phyloP scores from a whole-genome alignment of 2,797 vertebrate genomes.

The Muscicapa striata region DNA sequence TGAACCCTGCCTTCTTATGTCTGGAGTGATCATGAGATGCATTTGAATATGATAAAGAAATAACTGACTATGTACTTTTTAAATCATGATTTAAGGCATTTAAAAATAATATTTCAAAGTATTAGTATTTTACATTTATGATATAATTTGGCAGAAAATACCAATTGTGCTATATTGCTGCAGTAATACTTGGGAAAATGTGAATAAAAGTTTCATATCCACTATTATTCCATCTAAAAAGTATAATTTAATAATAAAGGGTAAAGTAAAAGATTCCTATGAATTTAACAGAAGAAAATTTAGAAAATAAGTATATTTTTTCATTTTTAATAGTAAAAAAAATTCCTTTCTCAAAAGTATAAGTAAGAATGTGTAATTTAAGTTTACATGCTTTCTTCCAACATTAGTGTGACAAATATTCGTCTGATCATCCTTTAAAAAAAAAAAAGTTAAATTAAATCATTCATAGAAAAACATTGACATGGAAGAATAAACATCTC shows the following conservation, averaged over 20 bases:
- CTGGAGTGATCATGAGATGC: slow-evolving; percentile 64
- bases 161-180: neutral
- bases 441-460: neutral
- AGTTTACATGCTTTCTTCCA: neutral
- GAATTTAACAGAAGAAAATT: neutral
- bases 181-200: neutral
- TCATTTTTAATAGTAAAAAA: neutral
- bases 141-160: neutral
- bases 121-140: neutral
- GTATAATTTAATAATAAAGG: neutral
- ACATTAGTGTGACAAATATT: neutral
- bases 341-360: neutral
- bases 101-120: neutral
- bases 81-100: neutral
- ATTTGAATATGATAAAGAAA: slow-evolving; percentile 77
- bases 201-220: neutral
- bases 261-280: neutral
- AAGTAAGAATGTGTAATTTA: neutral
- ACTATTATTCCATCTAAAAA: neutral
- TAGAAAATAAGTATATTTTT: neutral
- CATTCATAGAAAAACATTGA: neutral
- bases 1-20: slow-evolving; percentile 73
- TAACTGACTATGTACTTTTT: slow-evolving; percentile 73
- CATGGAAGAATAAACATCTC: neutral
- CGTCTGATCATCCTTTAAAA: neutral